phyloP scores from a whole-genome alignment of 1,140 invertebrate species.

The Ips typographus region DNA sequence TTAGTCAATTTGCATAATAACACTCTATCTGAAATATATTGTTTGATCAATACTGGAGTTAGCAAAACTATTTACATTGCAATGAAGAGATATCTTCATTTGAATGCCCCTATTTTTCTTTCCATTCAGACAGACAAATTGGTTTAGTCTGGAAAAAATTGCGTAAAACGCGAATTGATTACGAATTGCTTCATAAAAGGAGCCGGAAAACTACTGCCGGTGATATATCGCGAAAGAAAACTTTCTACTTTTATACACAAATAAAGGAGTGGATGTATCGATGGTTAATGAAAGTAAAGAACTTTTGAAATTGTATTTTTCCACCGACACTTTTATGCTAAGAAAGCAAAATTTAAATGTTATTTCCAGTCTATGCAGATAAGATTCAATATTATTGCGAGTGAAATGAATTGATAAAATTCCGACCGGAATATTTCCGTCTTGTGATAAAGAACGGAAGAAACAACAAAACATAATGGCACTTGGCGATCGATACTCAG shows the following conservation, averaged over 20 bases:
- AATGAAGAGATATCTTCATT: conserved; percentile 33
- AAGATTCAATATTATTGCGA: conserved; percentile 4
- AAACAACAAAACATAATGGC: conserved; percentile 25
- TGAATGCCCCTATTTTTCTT: conserved; percentile 27
- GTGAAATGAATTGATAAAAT: conserved; percentile 22
- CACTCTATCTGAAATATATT: conserved; percentile 15
- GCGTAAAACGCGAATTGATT: conserved; percentile 3
- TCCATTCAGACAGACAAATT: conserved; percentile 23
- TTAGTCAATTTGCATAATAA: conserved; percentile 8
- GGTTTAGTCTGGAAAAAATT: conserved; percentile 22
- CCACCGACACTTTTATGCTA: neutral
- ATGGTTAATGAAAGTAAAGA: neutral
- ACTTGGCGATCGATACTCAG: conserved; percentile 16
- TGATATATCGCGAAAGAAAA: neutral
- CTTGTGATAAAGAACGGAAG: conserved; percentile 26
- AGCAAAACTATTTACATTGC: conserved; percentile 29
- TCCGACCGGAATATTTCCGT: conserved; percentile 16
- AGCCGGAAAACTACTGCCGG: neutral
- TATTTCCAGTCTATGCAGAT: neutral
- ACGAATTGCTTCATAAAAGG: conserved; percentile 11
- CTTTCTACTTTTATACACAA: neutral
- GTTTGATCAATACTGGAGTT: conserved; percentile 28
- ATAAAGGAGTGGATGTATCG: neutral
- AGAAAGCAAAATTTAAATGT: neutral
- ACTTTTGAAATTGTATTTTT: neutral